Percentiles rank a stretch among this genome's conserved stretches.
phyloP scores from a whole-genome alignment of 2,888 invertebrate species.

The Candidula unifasciata region DNA sequence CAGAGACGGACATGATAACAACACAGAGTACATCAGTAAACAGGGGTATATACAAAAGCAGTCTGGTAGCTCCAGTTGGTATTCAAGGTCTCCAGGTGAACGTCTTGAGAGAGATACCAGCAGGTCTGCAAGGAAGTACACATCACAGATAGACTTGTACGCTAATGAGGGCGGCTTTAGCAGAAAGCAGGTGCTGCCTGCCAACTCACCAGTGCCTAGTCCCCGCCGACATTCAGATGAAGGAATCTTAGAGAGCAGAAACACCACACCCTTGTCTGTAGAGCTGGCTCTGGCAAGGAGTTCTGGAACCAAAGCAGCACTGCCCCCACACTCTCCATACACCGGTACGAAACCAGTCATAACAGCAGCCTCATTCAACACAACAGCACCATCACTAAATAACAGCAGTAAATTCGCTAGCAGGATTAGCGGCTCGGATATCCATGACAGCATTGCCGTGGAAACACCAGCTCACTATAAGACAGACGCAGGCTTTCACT shows the following conservation, averaged over 20 bases:
- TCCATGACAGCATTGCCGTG: not conserved
- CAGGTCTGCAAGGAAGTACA: not conserved
- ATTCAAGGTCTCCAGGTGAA: not conserved
- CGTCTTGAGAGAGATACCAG: not conserved
- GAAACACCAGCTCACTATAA: slow-evolving; percentile 14
- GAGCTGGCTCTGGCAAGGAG: slow-evolving; percentile 46
- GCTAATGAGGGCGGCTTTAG: not conserved
- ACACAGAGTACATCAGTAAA: no score
- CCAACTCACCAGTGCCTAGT: not conserved
- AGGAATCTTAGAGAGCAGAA: slow-evolving; percentile 21
- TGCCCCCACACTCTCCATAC: not conserved
- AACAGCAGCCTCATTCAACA: not conserved
- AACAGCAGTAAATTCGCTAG: not conserved
- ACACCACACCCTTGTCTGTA: slow-evolving; percentile 45
- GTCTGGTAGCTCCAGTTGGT: not conserved
- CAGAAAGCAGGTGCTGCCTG: not conserved
- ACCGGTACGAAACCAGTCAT: not conserved
- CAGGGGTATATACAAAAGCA: no score
- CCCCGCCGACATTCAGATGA: slow-evolving; percentile 23
- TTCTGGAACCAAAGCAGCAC: not conserved
- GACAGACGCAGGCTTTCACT: slow-evolving; percentile 8
- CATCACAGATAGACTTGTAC: slow-evolving; percentile 31
- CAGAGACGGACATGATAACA: not conserved
- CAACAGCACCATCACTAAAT: not conserved
- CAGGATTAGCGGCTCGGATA: not conserved